Evolutionary conservation across 1,140 invertebrate species (phyloP).

Genomic region (Zaprionus davidi): DNA sequence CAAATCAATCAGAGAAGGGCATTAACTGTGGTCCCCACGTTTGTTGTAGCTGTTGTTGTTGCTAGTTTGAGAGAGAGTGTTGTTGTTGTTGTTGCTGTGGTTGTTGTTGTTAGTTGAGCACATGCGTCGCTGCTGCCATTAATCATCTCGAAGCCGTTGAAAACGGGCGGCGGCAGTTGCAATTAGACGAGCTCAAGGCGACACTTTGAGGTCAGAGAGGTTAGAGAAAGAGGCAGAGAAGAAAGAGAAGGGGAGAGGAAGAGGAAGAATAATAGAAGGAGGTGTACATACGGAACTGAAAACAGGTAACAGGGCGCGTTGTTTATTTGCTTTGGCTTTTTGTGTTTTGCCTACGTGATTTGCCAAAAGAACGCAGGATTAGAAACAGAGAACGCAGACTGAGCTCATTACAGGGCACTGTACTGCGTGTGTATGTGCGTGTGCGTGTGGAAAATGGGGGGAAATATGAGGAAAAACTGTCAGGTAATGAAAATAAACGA

Average conservation of each 20-base stretch:
- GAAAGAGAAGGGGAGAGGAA: not conserved
- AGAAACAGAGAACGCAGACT: slow-evolving; percentile 17
- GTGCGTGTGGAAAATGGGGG: slow-evolving; percentile 15
- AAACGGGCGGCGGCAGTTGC: slow-evolving; percentile 46
- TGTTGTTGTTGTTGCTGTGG: slow-evolving; percentile 13
- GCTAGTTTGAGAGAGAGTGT: not conserved
- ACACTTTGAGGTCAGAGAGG: slow-evolving; percentile 34
- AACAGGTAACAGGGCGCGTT: slow-evolving; percentile 16
- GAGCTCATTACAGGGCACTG: slow-evolving; percentile 29
- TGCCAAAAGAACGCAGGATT: slow-evolving; percentile 64
- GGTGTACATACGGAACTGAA: not conserved
- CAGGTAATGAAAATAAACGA: slow-evolving; percentile 46
- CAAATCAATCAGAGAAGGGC: slow-evolving; percentile 70
- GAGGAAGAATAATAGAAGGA: not conserved
- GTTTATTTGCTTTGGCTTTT: slow-evolving; percentile 36
- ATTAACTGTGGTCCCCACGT: slow-evolving; percentile 61
- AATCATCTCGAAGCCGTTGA: slow-evolving; percentile 55
- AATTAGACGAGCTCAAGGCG: slow-evolving; percentile 43
- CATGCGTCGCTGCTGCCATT: slow-evolving; percentile 52
- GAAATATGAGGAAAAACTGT: slow-evolving; percentile 6
- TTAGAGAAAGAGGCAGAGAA: not conserved
- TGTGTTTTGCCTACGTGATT: slow-evolving; percentile 63
- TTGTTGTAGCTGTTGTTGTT: not conserved
- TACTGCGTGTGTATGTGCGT: not conserved
- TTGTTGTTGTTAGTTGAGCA: slow-evolving; percentile 16